These are phyloP conservation scores for Penaeus chinensis DNA, from an alignment of 1,140 invertebrate species.

Conservation along the genomic window DNA sequence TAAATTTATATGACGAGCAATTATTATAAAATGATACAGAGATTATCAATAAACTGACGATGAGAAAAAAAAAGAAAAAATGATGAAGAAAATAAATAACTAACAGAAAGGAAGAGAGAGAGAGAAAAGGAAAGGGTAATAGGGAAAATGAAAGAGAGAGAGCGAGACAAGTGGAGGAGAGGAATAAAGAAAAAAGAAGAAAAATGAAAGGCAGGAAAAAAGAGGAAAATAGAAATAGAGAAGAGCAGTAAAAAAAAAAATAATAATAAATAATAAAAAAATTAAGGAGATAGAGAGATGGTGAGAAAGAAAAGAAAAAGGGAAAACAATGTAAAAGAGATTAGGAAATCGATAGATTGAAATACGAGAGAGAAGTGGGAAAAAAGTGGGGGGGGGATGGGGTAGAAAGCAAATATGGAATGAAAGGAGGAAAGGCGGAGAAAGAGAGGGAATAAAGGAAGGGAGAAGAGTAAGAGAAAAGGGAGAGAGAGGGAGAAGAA, in stretches of 20 bases:
- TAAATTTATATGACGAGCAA: too few species aligned
- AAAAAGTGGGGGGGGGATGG: too few species aligned
- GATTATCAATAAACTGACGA: too few species aligned
- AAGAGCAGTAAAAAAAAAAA: slow-evolving; percentile 4
- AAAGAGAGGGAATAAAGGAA: neutral
- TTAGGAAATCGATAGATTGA: neutral
- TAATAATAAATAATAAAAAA: neutral
- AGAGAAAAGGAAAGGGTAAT: neutral
- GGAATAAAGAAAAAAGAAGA: neutral
- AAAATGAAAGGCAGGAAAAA: neutral
- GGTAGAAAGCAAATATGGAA: too few species aligned
- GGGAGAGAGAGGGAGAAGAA: too few species aligned
- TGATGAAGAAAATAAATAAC: too few species aligned
- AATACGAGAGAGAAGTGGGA: too few species aligned
- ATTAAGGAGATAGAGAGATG: too few species aligned
- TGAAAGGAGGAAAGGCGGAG: too few species aligned
- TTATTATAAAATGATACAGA: too few species aligned
- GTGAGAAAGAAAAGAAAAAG: neutral
- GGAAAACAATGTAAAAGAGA: neutral
- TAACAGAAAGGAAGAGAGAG: too few species aligned
- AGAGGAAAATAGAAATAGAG: neutral
- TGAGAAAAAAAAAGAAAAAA: too few species aligned
- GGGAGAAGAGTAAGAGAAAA: neutral
- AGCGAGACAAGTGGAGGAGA: neutral
- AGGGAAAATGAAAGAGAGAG: neutral